phyloP scores from a whole-genome alignment of 2,797 vertebrate species.

The Rousettus madagascariensis region DNA sequence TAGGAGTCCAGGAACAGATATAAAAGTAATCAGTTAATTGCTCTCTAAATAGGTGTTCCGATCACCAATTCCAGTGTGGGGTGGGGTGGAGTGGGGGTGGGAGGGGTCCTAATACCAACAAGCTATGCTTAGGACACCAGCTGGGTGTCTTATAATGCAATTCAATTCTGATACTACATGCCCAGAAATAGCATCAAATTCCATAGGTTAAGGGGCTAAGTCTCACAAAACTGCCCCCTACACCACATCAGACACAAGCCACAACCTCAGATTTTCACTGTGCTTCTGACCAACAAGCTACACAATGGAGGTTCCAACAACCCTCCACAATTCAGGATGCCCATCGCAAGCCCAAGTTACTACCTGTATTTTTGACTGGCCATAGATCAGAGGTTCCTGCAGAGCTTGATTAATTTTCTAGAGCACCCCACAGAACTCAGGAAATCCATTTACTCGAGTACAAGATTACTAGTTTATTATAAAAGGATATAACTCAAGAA shows the following conservation, averaged over 20 bases:
- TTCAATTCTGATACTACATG: neutral
- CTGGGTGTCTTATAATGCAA: neutral
- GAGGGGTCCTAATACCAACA: neutral
- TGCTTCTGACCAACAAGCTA: neutral
- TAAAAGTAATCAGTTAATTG: neutral
- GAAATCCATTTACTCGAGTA: neutral
- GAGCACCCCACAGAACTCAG: neutral
- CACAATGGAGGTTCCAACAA: neutral
- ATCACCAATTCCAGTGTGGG: neutral
- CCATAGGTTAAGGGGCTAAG: neutral
- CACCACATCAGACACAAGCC: neutral
- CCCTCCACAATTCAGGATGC: neutral
- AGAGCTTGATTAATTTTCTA: neutral
- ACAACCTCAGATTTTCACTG: neutral
- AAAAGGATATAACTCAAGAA: neutral
- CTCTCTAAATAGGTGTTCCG: neutral
- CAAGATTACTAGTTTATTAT: neutral
- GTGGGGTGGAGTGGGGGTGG: accelerated
- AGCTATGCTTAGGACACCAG: neutral
- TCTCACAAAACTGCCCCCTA: neutral
- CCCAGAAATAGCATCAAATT: neutral
- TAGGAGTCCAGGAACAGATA: neutral
- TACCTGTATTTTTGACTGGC: neutral
- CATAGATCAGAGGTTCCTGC: neutral
- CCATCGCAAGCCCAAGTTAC: neutral